phyloP scores from a whole-genome alignment of 2,113 vertebrate species.

The Hypocryptadius cinnamomeus region DNA sequence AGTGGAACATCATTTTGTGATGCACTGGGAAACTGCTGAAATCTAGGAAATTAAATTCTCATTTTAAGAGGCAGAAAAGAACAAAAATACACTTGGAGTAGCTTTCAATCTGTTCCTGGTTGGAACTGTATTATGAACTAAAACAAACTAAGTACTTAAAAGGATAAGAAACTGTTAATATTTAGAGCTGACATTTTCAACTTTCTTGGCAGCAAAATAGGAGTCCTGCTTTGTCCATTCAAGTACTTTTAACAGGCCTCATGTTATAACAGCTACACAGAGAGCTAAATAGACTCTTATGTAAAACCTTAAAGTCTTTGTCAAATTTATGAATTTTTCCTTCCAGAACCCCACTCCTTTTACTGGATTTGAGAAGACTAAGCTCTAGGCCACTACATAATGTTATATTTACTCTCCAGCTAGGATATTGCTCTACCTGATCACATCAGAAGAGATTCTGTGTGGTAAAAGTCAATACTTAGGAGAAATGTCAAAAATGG shows the following conservation, averaged over 20 bases:
- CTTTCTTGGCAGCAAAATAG: not conserved
- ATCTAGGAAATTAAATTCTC: not conserved
- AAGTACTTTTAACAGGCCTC: not conserved
- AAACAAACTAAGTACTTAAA: not conserved
- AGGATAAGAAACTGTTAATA: not conserved
- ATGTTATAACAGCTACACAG: not conserved
- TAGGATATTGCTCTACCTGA: not conserved
- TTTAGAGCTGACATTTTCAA: not conserved
- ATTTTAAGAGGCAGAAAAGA: not conserved
- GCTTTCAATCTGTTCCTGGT: not conserved
- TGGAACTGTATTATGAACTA: not conserved
- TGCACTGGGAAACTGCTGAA: not conserved
- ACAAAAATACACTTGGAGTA: not conserved
- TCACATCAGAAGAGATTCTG: not conserved
- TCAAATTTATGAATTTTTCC: not conserved
- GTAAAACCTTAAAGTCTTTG: not conserved
- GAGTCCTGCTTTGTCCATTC: not conserved
- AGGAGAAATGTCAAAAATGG: not conserved
- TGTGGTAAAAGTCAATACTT: not conserved
- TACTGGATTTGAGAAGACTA: not conserved
- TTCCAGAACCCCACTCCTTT: not conserved
- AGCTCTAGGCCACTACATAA: not conserved
- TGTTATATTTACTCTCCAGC: not conserved
- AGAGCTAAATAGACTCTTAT: not conserved
- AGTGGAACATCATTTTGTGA: not conserved